Conservation (phyloP, 2,888 invertebrate species). For the Aspidapion aeneum region DNA sequence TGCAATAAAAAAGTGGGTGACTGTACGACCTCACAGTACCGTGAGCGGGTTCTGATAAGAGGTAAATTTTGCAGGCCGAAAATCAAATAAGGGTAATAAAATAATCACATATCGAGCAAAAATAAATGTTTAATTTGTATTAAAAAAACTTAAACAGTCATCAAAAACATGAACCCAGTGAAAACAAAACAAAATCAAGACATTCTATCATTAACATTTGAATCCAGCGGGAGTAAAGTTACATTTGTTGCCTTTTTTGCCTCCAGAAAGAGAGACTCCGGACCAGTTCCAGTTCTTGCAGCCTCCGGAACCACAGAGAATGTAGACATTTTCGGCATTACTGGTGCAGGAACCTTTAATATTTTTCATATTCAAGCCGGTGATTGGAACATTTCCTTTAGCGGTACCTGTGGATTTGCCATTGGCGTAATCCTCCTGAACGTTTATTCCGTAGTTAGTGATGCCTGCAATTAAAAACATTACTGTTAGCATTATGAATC, state of each 20-base stretch:
- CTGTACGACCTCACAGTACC: too few relatives aligned
- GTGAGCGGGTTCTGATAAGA: too few relatives aligned
- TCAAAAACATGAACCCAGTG: too few relatives aligned
- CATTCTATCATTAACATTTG: too few relatives aligned
- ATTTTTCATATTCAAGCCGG: slow-evolving; percentile 15
- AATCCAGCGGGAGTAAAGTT: slow-evolving; percentile 21
- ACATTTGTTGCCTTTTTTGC: slow-evolving; percentile 10
- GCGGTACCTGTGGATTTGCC: slow-evolving; percentile 5
- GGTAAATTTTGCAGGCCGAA: too few relatives aligned
- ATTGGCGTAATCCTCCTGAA: slow-evolving; percentile 22
- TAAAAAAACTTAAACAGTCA: too few relatives aligned
- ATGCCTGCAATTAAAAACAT: slow-evolving; percentile 20
- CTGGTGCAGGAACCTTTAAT: slow-evolving; percentile 11
- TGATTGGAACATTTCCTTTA: slow-evolving; percentile 20
- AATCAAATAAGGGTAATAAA: too few relatives aligned
- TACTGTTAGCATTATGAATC: slow-evolving; percentile 22
- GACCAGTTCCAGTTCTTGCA: slow-evolving; percentile 23
- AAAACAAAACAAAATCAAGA: too few relatives aligned
- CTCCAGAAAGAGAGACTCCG: slow-evolving; percentile 14
- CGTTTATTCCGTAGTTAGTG: slow-evolving; percentile 17
- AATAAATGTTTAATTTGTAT: too few relatives aligned
- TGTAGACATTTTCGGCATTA: slow-evolving; percentile 9
- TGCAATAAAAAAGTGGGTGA: too few relatives aligned
- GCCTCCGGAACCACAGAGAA: slow-evolving; percentile 18
- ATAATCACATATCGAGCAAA: too few relatives aligned